Conservation (phyloP, 2,888 invertebrate genomes). For the Uropetala carovei region DNA sequence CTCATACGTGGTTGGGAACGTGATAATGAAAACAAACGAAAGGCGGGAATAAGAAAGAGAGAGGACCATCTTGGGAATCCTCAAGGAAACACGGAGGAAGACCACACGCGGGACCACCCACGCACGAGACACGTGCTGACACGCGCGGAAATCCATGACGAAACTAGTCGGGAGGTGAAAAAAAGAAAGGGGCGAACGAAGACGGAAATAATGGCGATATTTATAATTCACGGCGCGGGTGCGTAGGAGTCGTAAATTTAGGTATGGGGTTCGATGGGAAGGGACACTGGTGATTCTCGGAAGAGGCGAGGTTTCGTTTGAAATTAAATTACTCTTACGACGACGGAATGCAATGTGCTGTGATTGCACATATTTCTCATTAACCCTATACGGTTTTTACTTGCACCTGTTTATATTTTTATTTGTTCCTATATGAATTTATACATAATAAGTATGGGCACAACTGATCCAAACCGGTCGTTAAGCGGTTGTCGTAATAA, state of each 20-base stretch:
- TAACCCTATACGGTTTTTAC: background rate
- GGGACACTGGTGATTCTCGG: background rate
- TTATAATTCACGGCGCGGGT: background rate
- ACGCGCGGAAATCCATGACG: constrained; percentile 32
- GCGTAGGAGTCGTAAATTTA: background rate
- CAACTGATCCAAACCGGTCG: too few species aligned
- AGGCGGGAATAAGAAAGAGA: background rate
- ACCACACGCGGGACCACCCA: constrained; percentile 29
- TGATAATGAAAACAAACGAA: constrained; percentile 32
- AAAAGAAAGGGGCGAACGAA: background rate
- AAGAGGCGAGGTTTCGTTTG: background rate
- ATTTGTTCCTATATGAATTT: too few species aligned
- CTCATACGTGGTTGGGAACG: background rate
- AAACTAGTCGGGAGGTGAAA: constrained; percentile 14
- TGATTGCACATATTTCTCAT: background rate
- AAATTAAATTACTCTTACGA: background rate
- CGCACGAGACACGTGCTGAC: constrained; percentile 4
- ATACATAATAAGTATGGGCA: too few species aligned
- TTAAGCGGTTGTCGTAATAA: too few species aligned
- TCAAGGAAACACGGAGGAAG: background rate
- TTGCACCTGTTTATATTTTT: background rate
- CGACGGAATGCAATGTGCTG: background rate
- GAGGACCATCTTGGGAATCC: background rate
- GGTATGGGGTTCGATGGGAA: background rate
- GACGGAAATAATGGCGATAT: constrained; percentile 35